Base-by-base conservation (phyloP, 2,888 invertebrate genomes). In the Hedya salicella region DNA sequence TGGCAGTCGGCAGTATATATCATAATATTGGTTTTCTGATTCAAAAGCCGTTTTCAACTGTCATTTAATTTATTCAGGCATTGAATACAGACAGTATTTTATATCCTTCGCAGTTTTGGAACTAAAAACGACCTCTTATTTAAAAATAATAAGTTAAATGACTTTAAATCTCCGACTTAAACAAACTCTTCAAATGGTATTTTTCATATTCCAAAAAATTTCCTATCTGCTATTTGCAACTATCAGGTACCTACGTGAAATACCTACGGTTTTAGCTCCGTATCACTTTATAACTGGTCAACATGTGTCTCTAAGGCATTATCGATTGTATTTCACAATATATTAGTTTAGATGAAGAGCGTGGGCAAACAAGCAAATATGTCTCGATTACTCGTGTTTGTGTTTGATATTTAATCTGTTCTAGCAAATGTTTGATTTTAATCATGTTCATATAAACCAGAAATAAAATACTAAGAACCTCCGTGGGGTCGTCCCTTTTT, bases 21-120 rank as follows among this genome's bases (percentile, higher is more conserved):
- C 21, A 36, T 17, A 46, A 46, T 65, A 59, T 65, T 60, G 65
- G 52, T 60, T 65, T 64, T 52, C 52, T 46, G 59, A 60, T 52
- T 52, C 36, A 40, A 30, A 59, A 46, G 9, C 65, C 52, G 52
- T 40, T 59, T 53, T 59, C 21, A 48, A 46, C 36, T 39, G 44
- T 56, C 42, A 4, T 46, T 32, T 19, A 17, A 19, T 57, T 57
- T 57, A 19, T 57, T n/a, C 17, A 32, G n/a, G 44, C 42, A 46
- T 13, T 6, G 16, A 30, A 56, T 44, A 17, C 3, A n/a, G 44
- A 32, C 2, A n/a, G 13, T 56, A 30, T 25, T 25, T 25, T 25
- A 4, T 25, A 25, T 6, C 6, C 25, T n/a, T n/a, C n/a, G n/a
- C n/a, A n/a, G n/a, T n/a, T n/a, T n/a, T n/a, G n/a, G n/a, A n/a